These are phyloP conservation scores for Pseudomugil gertrudae DNA, from an alignment of 2,797 vertebrate genomes.

Conservation along the genomic window DNA sequence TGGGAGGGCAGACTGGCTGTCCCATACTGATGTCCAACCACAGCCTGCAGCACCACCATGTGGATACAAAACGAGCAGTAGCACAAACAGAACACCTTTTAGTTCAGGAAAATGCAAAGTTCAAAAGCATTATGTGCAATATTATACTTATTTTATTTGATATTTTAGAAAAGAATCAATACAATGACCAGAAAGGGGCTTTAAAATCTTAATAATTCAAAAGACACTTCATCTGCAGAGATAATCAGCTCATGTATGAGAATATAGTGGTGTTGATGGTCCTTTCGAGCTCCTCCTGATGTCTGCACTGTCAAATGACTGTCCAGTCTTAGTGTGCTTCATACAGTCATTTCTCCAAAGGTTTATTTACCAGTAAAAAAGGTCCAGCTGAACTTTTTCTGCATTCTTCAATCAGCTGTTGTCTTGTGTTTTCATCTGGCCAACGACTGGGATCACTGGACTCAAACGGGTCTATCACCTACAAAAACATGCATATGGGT, in stretches of 20 bases:
- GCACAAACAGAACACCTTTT: not conserved
- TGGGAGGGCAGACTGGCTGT: constrained; percentile 66
- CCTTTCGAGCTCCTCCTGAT: not conserved
- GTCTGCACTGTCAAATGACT: not conserved
- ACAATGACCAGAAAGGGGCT: not conserved
- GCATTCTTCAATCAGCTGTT: constrained; percentile 79
- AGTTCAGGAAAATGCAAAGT: not conserved
- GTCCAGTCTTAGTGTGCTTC: not conserved
- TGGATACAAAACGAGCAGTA: constrained; percentile 52
- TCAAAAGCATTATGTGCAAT: not conserved
- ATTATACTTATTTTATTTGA: not conserved
- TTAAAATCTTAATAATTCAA: not conserved
- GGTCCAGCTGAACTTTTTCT: constrained; percentile 77
- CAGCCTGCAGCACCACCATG: constrained; percentile 72
- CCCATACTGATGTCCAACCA: constrained; percentile 83
- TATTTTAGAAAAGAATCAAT: not conserved
- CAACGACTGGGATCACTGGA: constrained; percentile 69
- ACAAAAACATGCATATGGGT: constrained; percentile 7
- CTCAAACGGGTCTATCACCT: constrained; percentile 85
- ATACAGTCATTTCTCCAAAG: not conserved
- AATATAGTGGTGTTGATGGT: not conserved
- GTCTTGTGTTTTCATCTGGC: constrained; percentile 73
- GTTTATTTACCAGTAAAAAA: constrained; percentile 80
- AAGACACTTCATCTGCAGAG: not conserved
- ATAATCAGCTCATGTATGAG: not conserved